These are phyloP conservation scores for Lithophane leautieri DNA, from an alignment of 2,888 invertebrate genomes.

Conservation along the genomic window DNA sequence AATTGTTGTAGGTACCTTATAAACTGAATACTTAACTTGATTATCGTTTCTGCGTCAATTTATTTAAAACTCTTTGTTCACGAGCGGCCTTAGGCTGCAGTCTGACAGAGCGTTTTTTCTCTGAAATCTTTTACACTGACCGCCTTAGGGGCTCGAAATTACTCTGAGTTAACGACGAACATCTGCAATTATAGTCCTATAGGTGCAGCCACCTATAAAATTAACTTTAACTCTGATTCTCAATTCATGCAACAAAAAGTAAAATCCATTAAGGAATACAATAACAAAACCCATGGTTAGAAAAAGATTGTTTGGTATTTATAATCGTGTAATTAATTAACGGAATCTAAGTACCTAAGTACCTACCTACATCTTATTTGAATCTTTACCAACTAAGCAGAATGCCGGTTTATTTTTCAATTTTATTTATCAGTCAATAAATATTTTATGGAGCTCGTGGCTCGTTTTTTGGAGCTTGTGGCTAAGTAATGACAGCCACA, in stretches of 20 bases:
- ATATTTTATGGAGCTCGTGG: too few species aligned
- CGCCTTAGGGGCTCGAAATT: slow-evolving; percentile 62
- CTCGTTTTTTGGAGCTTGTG: too few species aligned
- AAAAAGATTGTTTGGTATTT: not conserved
- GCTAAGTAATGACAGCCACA: too few species aligned
- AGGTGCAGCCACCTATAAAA: slow-evolving; percentile 54
- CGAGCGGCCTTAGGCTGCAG: slow-evolving; percentile 37
- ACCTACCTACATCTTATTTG: not conserved
- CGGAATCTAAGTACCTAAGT: not conserved
- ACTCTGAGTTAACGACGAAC: slow-evolving; percentile 52
- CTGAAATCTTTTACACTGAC: slow-evolving; percentile 53
- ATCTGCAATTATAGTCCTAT: slow-evolving; percentile 58
- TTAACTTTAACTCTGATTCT: slow-evolving; percentile 44
- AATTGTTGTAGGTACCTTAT: not conserved
- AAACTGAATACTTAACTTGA: not conserved
- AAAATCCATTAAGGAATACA: slow-evolving; percentile 20
- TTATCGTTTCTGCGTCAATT: slow-evolving; percentile 26
- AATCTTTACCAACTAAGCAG: slow-evolving; percentile 12
- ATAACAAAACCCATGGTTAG: slow-evolving; percentile 10
- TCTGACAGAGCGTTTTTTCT: slow-evolving; percentile 58
- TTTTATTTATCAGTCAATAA: slow-evolving; percentile 1
- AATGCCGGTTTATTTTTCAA: slow-evolving; percentile 17
- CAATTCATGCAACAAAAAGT: slow-evolving; percentile 32
- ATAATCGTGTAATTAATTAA: slow-evolving; percentile 8
- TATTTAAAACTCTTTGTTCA: slow-evolving; percentile 33